Conservation (phyloP, 35 echinoderm and acorn worm genomes). For the Amphiura filiformis region DNA sequence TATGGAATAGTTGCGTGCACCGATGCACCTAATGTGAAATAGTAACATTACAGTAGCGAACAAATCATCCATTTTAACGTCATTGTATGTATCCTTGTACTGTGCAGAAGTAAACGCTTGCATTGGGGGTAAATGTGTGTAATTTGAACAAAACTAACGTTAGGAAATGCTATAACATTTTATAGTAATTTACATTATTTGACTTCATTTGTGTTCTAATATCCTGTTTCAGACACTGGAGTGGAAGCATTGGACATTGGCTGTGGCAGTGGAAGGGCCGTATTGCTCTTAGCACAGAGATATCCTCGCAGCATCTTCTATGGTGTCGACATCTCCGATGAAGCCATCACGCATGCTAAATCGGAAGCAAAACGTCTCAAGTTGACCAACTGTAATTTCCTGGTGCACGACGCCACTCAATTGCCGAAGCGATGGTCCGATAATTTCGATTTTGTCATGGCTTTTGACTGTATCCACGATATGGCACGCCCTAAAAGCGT, state of each 20-base stretch:
- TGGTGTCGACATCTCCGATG: slow-evolving; percentile 90
- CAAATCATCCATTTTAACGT: too few species aligned
- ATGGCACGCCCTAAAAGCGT: slow-evolving; percentile 76
- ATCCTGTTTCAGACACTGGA: slow-evolving; percentile 67
- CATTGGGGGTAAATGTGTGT: too few species aligned
- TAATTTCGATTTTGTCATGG: slow-evolving; percentile 79
- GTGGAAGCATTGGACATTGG: slow-evolving; percentile 77
- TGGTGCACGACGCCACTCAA: slow-evolving; percentile 66
- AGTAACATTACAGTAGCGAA: too few species aligned
- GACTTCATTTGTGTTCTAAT: too few species aligned
- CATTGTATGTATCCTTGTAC: too few species aligned
- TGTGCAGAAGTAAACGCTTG: too few species aligned
- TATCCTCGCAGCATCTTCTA: slow-evolving; percentile 84
- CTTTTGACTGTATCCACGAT: slow-evolving; percentile 90
- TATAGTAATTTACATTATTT: too few species aligned
- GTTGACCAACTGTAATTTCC: slow-evolving; percentile 82
- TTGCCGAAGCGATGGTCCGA: slow-evolving; percentile 70
- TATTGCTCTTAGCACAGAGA: slow-evolving; percentile 74
- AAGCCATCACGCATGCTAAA: slow-evolving; percentile 66
- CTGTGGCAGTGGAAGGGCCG: slow-evolving; percentile 79
- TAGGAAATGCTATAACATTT: too few species aligned
- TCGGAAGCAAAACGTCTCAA: slow-evolving; percentile 55
- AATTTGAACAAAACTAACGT: too few species aligned
- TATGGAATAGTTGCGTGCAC: too few species aligned
- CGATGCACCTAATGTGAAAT: too few species aligned